phyloP scores from a whole-genome alignment of 2,113 vertebrate species.

The Larimichthys crocea region DNA sequence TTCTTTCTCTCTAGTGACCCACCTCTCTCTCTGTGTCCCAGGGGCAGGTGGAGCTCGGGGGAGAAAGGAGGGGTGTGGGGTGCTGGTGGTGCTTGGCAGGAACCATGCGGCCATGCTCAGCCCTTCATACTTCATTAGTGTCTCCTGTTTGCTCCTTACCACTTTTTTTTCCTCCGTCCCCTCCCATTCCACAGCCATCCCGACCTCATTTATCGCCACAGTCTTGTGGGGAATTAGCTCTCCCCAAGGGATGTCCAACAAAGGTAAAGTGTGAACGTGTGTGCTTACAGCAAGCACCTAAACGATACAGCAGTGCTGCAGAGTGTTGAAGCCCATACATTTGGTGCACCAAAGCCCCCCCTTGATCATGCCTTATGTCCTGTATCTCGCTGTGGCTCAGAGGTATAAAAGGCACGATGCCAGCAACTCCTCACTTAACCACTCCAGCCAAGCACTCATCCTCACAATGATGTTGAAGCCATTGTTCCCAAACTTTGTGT shows the following conservation, averaged over 20 bases:
- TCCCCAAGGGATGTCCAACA: conserved; percentile 55
- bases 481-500: background rate
- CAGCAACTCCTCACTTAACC: background rate
- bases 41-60: conserved; percentile 52
- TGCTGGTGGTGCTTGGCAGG: conserved; percentile 66
- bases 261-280: conserved; percentile 33
- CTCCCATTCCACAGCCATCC: conserved; percentile 42
- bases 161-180: conserved; percentile 22
- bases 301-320: background rate
- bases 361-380: background rate
- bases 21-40: conserved; percentile 45
- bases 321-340: background rate
- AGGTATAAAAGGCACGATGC: conserved; percentile 7
- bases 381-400: background rate
- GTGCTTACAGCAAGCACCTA: conserved; percentile 2
- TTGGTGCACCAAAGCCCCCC: background rate
- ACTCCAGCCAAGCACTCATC: background rate
- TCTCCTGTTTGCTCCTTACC: conserved; percentile 65
- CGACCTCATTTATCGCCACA: conserved; percentile 62
- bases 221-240: conserved; percentile 53
- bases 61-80: background rate
- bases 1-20: conserved; percentile 24
- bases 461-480: background rate
- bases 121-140: conserved; percentile 81
- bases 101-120: conserved; percentile 72